phyloP scores from a whole-genome alignment of 2,113 vertebrate species.

The Cichladusa arquata region DNA sequence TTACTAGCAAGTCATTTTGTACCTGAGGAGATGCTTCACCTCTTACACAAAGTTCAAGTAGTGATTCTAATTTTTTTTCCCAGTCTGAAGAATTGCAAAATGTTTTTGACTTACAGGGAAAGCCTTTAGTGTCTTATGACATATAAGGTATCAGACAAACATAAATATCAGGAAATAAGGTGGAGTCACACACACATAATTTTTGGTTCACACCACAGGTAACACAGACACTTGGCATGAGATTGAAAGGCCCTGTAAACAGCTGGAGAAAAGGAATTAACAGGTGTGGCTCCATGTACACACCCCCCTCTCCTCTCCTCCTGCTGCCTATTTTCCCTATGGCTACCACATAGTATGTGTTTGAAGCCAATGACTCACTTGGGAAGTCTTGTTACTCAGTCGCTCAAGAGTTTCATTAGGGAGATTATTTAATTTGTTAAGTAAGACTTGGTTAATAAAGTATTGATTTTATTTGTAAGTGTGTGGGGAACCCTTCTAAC shows the following conservation, averaged over 20 bases:
- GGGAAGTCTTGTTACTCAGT: not conserved
- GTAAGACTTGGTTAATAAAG: not conserved
- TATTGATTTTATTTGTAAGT: not conserved
- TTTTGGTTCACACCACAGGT: not conserved
- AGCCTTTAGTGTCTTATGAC: not conserved
- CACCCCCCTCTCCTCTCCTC: not conserved
- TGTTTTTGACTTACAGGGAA: not conserved
- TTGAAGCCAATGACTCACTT: not conserved
- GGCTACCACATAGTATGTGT: not conserved
- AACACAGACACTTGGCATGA: not conserved
- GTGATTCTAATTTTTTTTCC: not conserved
- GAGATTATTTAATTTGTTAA: not conserved
- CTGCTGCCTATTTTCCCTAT: not conserved
- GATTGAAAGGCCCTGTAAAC: not conserved
- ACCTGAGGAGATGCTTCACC: not conserved
- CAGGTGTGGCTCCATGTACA: not conserved
- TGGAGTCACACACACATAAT: accelerated
- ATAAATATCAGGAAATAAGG: not conserved
- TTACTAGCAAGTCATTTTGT: not conserved
- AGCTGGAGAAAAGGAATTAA: not conserved
- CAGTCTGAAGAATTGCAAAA: not conserved
- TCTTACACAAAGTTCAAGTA: not conserved
- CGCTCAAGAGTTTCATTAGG: not conserved
- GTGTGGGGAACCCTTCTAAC: not conserved
- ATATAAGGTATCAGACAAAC: not conserved